Percentiles rank a stretch among this genome's conserved stretches.
Evolutionary conservation across 2,113 vertebrate genomes (phyloP).

Genomic region (Passer domesticus): DNA sequence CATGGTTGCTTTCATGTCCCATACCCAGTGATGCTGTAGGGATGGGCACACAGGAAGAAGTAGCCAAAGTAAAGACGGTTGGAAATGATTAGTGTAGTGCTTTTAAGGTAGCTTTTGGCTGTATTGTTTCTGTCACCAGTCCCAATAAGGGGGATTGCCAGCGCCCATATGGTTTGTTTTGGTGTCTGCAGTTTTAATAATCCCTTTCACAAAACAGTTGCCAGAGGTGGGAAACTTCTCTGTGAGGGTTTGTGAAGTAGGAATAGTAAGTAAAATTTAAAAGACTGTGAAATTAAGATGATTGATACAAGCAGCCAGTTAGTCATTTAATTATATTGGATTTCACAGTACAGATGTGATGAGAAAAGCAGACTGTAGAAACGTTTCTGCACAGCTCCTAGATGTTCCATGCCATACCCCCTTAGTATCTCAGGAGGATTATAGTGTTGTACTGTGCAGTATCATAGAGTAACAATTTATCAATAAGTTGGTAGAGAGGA

Average conservation of each 20-base stretch:
- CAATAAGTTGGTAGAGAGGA: background rate
- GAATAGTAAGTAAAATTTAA: background rate
- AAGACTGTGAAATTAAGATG: background rate
- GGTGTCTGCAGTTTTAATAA: background rate
- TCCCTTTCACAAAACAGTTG: background rate
- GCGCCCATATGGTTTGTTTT: background rate
- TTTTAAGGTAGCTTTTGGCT: background rate
- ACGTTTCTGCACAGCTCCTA: background rate
- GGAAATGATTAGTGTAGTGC: rapidly evolving
- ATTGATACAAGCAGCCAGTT: background rate
- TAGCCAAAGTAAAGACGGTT: background rate
- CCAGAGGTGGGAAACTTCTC: background rate
- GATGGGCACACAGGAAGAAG: background rate
- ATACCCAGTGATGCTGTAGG: background rate
- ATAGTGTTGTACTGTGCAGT: background rate
- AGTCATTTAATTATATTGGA: background rate
- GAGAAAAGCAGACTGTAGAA: background rate
- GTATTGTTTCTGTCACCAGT: background rate
- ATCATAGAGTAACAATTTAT: background rate
- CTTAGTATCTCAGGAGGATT: background rate
- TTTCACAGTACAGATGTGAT: background rate
- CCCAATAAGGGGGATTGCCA: background rate
- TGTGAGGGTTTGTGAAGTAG: background rate
- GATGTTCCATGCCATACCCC: background rate
- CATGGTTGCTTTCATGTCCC: background rate